Percentiles rank a stretch among this genome's conserved stretches.
phyloP scores from a whole-genome alignment of 2,113 vertebrate genomes.

The Callaeas wilsoni region DNA sequence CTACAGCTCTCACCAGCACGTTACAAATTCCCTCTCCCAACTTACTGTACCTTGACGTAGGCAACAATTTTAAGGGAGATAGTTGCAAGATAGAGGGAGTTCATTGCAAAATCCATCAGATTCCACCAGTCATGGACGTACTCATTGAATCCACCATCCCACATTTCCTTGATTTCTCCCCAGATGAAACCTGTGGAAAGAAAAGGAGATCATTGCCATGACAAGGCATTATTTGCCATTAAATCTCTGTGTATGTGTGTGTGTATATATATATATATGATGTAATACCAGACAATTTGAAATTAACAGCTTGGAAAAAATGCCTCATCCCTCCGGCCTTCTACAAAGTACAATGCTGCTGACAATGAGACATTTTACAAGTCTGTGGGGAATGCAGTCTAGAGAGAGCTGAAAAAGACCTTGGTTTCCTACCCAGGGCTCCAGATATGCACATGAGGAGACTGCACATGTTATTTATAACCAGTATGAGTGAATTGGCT shows the following conservation, averaged over 20 bases:
- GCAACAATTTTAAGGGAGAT: slow-evolving; percentile 97
- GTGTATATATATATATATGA: background rate
- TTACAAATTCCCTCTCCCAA: background rate
- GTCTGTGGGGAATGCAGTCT: background rate
- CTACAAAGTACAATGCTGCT: background rate
- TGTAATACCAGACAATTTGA: background rate
- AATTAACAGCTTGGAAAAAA: slow-evolving; percentile 9
- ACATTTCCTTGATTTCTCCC: slow-evolving; percentile 99
- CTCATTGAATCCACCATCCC: slow-evolving; percentile 94
- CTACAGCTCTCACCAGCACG: background rate
- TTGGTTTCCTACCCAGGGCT: background rate
- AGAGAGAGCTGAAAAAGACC: background rate
- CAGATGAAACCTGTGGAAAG: slow-evolving; percentile 88
- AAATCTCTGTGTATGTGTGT: background rate
- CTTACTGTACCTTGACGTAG: slow-evolving; percentile 86
- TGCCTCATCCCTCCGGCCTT: background rate
- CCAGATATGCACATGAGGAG: background rate
- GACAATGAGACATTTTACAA: background rate
- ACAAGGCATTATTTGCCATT: background rate
- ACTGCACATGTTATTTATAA: background rate
- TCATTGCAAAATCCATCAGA: slow-evolving; percentile 98
- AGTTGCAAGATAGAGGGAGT: slow-evolving; percentile 93
- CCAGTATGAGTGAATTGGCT: background rate
- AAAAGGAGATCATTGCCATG: background rate
- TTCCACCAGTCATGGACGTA: slow-evolving; percentile 98